These are phyloP conservation scores for Loripinus fragilis DNA, from an alignment of 2,888 invertebrate genomes.

Conservation along the genomic window DNA sequence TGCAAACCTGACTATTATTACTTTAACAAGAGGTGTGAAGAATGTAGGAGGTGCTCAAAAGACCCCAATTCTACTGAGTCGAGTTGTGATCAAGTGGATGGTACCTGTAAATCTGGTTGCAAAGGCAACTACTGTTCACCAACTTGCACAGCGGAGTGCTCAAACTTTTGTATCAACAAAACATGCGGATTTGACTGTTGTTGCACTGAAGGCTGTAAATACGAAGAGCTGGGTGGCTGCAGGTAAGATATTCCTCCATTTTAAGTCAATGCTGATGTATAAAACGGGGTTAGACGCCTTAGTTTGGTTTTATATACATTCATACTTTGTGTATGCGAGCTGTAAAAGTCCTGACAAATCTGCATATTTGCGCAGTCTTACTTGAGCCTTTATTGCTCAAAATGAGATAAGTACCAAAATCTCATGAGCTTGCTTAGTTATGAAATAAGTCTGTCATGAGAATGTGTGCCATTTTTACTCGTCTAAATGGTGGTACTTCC, in stretches of 20 bases:
- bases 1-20: not conserved
- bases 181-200: not conserved
- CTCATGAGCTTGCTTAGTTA: too few species aligned
- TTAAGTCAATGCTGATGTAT: too few species aligned
- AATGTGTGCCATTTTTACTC: too few species aligned
- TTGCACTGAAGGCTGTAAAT: not conserved
- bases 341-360: too few species aligned
- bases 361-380: too few species aligned
- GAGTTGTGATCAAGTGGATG: not conserved
- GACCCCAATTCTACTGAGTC: not conserved
- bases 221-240: not conserved
- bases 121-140: not conserved
- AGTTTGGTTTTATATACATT: too few species aligned
- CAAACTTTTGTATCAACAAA: not conserved
- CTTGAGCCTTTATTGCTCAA: too few species aligned
- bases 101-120: not conserved
- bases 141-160: not conserved
- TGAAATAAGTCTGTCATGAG: too few species aligned
- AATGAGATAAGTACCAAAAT: too few species aligned
- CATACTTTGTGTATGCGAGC: too few species aligned
- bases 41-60: not conserved
- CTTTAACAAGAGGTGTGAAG: not conserved
- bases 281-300: too few species aligned
- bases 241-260: not conserved
- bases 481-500: too few species aligned